Evolutionary conservation across 92 coral and sea anemone genomes (phyloP).

Genomic region (Siderastrea siderea): DNA sequence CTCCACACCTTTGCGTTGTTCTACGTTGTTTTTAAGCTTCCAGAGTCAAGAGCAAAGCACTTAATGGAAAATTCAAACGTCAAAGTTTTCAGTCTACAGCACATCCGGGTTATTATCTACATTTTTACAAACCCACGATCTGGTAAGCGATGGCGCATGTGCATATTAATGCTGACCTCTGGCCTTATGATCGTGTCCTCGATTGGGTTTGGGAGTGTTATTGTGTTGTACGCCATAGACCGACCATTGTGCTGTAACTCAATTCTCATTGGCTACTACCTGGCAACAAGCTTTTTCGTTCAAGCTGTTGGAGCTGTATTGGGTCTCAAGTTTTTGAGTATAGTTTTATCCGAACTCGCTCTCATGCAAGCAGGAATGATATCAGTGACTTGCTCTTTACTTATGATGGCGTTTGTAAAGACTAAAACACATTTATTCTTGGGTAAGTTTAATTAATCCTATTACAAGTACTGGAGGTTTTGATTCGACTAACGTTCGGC

Average conservation of each 20-base stretch:
- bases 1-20: constrained; percentile 89
- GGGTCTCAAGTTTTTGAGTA: constrained; percentile 86
- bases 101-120: constrained; percentile 81
- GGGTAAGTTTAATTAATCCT: constrained; percentile 62
- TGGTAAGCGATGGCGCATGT: constrained; percentile 87
- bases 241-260: constrained; percentile 96
- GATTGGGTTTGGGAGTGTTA: constrained; percentile 96
- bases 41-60: constrained; percentile 86
- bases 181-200: constrained; percentile 96
- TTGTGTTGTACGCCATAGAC: constrained; percentile 94
- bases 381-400: constrained; percentile 83
- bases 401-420: constrained; percentile 89
- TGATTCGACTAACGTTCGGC: no score
- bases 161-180: constrained; percentile 82
- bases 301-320: constrained; percentile 96
- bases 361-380: constrained; percentile 86
- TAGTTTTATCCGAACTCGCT: constrained; percentile 78
- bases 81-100: constrained; percentile 69
- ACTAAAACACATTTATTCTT: constrained; percentile 75
- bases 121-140: constrained; percentile 85
- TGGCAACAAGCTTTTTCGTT: constrained; percentile 91
- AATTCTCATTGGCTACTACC: constrained; percentile 91
- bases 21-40: constrained; percentile 88
- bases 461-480: no score
- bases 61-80: constrained; percentile 63